Evolutionary conservation across 2,113 vertebrate species (phyloP).

Genomic region (Elachura formosa): DNA sequence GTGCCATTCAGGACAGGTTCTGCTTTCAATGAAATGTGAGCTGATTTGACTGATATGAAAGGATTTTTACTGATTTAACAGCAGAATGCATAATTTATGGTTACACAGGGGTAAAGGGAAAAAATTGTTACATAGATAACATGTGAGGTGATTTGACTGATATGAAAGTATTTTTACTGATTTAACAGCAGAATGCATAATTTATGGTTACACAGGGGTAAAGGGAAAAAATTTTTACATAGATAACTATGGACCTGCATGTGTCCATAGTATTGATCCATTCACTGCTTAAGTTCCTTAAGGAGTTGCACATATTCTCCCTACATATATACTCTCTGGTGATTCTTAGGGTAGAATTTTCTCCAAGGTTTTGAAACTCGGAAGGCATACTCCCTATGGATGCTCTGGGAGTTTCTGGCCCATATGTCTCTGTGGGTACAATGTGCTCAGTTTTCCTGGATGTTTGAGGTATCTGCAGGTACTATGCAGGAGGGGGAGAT

Average conservation of each 20-base stretch:
- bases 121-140: not conserved
- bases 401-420: not conserved
- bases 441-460: not conserved
- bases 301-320: not conserved
- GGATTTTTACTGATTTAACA: not conserved
- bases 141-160: no score
- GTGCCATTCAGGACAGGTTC: not conserved
- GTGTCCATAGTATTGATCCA: not conserved
- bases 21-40: not conserved
- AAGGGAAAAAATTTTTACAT: not conserved
- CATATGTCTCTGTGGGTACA: not conserved
- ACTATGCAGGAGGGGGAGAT: not conserved
- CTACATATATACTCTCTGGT: not conserved
- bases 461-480: not conserved
- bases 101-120: not conserved
- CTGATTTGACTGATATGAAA: not conserved
- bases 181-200: conserved; percentile 21
- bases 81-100: conserved; percentile 6
- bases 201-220: not conserved
- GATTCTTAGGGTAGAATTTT: not conserved
- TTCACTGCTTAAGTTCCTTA: conserved; percentile 1
- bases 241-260: not conserved
- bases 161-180: not conserved
- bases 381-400: not conserved
- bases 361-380: not conserved